A percentile compares a stretch with the other conserved stretches of the same genome.
Evolutionary conservation across 2,797 vertebrate genomes (phyloP).

Genomic region (Oreortyx pictus): DNA sequence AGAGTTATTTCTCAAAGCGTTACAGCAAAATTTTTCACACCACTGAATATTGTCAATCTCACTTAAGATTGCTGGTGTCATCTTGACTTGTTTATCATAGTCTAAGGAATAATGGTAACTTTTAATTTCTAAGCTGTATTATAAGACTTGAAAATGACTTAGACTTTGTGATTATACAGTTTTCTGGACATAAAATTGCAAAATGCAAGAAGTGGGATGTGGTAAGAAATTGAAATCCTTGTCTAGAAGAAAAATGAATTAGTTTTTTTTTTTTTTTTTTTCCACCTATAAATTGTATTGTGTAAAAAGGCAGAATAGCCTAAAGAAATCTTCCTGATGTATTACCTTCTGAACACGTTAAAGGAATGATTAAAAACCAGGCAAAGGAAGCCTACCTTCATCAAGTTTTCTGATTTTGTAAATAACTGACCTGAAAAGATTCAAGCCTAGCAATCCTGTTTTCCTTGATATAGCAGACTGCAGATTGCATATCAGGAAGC

Average conservation of each 20-base stretch:
- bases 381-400: neutral
- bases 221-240: neutral
- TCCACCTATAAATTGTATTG: neutral
- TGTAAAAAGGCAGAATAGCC: neutral
- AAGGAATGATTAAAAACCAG: neutral
- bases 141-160: neutral
- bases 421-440: neutral
- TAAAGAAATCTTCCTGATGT: neutral
- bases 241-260: accelerated
- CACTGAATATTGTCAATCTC: slow-evolving; percentile 41
- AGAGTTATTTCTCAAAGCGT: slow-evolving; percentile 47
- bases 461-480: neutral
- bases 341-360: neutral
- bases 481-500: neutral
- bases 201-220: neutral
- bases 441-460: neutral
- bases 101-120: slow-evolving; percentile 5
- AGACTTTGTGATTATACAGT: neutral
- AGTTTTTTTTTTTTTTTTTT: neutral
- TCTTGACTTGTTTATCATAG: slow-evolving; percentile 36
- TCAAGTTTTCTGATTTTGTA: neutral
- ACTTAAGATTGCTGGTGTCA: slow-evolving; percentile 31
- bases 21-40: slow-evolving; percentile 35
- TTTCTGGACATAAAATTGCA: neutral
- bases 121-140: slow-evolving; percentile 25